Conservation (phyloP, 2,113 vertebrate species). For the Phocoena sinus region DNA sequence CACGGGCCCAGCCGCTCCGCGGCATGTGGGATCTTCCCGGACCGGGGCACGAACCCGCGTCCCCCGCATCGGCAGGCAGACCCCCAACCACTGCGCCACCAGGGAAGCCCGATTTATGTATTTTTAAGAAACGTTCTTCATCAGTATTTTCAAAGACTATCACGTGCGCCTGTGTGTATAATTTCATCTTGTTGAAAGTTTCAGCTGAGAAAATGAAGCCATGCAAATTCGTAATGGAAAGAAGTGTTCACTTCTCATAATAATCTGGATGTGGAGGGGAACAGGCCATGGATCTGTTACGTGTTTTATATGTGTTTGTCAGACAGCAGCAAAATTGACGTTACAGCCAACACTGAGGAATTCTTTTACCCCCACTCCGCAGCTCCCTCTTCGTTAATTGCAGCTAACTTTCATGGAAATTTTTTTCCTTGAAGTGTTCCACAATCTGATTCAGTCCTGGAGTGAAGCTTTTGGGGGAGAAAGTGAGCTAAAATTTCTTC, state of each 20-base stretch:
- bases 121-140: background rate
- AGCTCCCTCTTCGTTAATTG: background rate
- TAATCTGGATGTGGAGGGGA: background rate
- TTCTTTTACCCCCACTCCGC: background rate
- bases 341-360: background rate
- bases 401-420: conserved; percentile 16
- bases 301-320: background rate
- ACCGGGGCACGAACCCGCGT: too few relatives aligned
- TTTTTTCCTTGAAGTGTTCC: background rate
- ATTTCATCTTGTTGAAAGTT: background rate
- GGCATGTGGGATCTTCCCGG: too few relatives aligned
- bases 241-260: background rate
- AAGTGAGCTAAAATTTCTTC: conserved; percentile 25
- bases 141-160: background rate
- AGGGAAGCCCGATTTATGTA: too few relatives aligned
- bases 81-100: too few relatives aligned
- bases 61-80: too few relatives aligned
- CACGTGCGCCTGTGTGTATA: background rate
- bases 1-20: too few relatives aligned
- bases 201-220: background rate
- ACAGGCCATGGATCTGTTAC: background rate
- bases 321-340: background rate
- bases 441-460: conserved; percentile 10
- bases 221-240: conserved; percentile 19
- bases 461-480: background rate